phyloP scores from a whole-genome alignment of 2,797 vertebrate species.

The Cichlasoma orientale region DNA sequence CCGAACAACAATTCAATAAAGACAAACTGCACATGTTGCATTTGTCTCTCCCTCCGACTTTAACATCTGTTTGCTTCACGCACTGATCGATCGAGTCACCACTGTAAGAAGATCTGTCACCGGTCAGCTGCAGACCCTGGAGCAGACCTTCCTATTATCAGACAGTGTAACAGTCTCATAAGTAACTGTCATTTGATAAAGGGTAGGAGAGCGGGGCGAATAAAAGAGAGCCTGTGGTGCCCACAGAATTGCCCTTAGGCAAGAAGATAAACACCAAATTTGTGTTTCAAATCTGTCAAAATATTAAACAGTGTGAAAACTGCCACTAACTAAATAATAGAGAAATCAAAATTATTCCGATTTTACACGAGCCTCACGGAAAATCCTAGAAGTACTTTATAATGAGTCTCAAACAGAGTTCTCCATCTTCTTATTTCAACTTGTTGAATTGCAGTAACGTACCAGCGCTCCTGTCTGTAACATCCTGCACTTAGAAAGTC shows the following conservation, averaged over 20 bases:
- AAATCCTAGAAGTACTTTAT: neutral
- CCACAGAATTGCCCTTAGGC: neutral
- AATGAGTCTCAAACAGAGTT: neutral
- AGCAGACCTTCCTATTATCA: neutral
- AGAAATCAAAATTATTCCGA: neutral
- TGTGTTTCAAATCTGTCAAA: neutral
- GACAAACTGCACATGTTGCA: constrained; percentile 31
- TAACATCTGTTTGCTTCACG: constrained; percentile 18
- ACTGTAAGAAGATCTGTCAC: constrained; percentile 34
- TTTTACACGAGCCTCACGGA: neutral
- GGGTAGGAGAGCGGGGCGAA: neutral
- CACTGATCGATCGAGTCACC: constrained; percentile 24
- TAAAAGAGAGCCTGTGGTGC: neutral
- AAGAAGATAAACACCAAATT: fast-evolving
- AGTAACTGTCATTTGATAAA: constrained; percentile 28
- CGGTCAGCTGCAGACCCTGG: neutral
- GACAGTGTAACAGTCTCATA: neutral
- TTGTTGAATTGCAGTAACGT: neutral
- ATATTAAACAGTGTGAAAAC: neutral
- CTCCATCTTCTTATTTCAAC: neutral
- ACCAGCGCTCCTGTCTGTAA: neutral
- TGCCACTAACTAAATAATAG: neutral
- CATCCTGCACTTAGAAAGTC: neutral
- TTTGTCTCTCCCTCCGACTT: constrained; percentile 19
- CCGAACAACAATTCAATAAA: constrained; percentile 56